Evolutionary conservation across 1,140 invertebrate genomes (phyloP).

Genomic region (Hylyphantes graminicola): DNA sequence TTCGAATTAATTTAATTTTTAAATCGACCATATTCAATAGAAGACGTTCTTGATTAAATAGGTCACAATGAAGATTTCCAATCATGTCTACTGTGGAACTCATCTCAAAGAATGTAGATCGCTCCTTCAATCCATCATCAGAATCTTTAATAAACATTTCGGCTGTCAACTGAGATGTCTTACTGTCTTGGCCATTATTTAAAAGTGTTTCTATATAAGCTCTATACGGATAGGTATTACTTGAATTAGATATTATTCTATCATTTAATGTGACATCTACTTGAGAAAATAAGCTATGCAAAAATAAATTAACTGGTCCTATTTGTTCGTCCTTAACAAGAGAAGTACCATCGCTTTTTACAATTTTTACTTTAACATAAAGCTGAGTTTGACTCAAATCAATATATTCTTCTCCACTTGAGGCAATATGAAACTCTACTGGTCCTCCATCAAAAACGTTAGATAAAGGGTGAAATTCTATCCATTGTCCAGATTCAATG

Average conservation of each 20-base stretch:
- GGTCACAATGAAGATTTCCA: constrained; percentile 10
- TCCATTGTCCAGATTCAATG: constrained; percentile 37
- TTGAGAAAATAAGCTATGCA: constrained; percentile 38
- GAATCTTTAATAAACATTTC: constrained; percentile 12
- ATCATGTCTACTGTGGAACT: constrained; percentile 24
- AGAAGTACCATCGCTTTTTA: constrained; percentile 9
- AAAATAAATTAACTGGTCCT: constrained; percentile 23
- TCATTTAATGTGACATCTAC: constrained; percentile 14
- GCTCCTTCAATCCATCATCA: not conserved
- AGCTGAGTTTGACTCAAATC: constrained; percentile 24
- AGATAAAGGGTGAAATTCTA: constrained; percentile 33
- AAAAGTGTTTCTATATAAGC: constrained; percentile 18
- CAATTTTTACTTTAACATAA: constrained; percentile 17
- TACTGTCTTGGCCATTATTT: constrained; percentile 21
- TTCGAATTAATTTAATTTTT: constrained; percentile 26
- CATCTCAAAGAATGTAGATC: not conserved
- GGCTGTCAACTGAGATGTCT: constrained; percentile 23
- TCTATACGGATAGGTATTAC: constrained; percentile 11
- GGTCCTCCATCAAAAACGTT: constrained; percentile 17
- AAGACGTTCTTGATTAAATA: constrained; percentile 30
- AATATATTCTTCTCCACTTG: constrained; percentile 20
- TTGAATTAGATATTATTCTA: not conserved
- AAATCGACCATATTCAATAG: constrained; percentile 9
- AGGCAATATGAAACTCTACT: constrained; percentile 12
- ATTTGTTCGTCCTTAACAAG: not conserved